A percentile compares a stretch with the other conserved stretches of the same genome.
phyloP scores from a whole-genome alignment of 1,140 invertebrate genomes.

The Augochlora pura region DNA sequence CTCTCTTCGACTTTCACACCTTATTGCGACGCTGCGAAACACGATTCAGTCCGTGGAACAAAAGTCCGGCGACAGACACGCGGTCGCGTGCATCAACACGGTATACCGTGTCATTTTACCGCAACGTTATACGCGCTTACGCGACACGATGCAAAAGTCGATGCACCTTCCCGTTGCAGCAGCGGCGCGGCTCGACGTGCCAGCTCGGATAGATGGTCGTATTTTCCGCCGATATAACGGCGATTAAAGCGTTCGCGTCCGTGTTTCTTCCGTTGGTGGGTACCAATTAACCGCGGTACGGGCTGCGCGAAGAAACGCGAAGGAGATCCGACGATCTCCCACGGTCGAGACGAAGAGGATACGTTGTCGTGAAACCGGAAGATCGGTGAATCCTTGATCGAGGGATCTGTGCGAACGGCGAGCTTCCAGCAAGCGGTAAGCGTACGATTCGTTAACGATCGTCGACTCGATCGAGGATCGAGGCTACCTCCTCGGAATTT shows the following conservation, averaged over 20 bases:
- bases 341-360: conserved; percentile 49
- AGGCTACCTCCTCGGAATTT: too few relatives aligned
- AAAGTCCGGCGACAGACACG: conserved; percentile 32
- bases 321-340: conserved; percentile 56
- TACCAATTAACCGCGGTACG: conserved; percentile 59
- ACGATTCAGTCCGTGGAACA: conserved; percentile 30
- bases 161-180: conserved; percentile 26
- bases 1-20: conserved; percentile 31
- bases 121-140: conserved; percentile 55
- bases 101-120: conserved; percentile 64
- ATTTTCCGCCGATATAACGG: conserved; percentile 58
- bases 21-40: conserved; percentile 8
- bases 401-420: conserved; percentile 13
- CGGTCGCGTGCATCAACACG: conserved; percentile 37
- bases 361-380: conserved; percentile 63
- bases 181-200: not conserved
- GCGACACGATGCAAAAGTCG: conserved; percentile 48
- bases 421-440: too few relatives aligned
- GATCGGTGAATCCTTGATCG: conserved; percentile 11
- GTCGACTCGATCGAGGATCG: too few relatives aligned
- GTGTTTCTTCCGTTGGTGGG: conserved; percentile 34
- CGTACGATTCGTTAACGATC: too few relatives aligned
- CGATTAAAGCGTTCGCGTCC: conserved; percentile 52
- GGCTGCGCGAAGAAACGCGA: conserved; percentile 38
- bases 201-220: conserved; percentile 31